Percentiles rank a stretch among this genome's conserved stretches.
Conservation (phyloP, 1,140 invertebrate species). For the Vanessa tameamea region DNA sequence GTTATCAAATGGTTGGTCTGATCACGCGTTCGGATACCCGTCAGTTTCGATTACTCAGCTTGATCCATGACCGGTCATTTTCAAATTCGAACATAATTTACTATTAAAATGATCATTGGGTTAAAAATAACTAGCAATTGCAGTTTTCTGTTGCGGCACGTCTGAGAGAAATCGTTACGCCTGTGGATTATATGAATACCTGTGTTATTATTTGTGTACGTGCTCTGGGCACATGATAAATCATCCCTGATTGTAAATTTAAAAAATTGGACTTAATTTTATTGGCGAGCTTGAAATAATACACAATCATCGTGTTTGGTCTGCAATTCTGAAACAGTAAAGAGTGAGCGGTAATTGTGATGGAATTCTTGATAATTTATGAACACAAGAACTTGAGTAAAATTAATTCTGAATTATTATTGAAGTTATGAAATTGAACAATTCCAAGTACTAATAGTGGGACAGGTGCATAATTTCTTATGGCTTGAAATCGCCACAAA, state of each 20-base stretch:
- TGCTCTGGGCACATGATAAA: conserved; percentile 36
- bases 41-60: conserved; percentile 36
- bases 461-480: too few relatives aligned
- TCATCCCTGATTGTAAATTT: conserved; percentile 28
- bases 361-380: conserved; percentile 9
- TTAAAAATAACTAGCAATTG: conserved; percentile 27
- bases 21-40: conserved; percentile 18
- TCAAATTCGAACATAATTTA: conserved; percentile 34
- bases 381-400: background rate
- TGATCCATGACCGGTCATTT: conserved; percentile 36
- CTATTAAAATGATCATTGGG: conserved; percentile 31
- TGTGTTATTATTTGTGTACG: conserved; percentile 30
- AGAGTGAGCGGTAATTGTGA: conserved; percentile 1
- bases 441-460: too few relatives aligned
- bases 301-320: conserved; percentile 13
- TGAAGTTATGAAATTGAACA: background rate
- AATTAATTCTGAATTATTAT: background rate
- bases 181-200: conserved; percentile 27
- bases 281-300: conserved; percentile 28
- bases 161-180: conserved; percentile 31
- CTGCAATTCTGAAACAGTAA: background rate
- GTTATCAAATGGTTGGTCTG: conserved; percentile 37
- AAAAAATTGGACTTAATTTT: conserved; percentile 30
- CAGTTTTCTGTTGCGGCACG: conserved; percentile 18
- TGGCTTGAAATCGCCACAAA: too few relatives aligned